These are phyloP conservation scores for Ernsta delagoae DNA, from an alignment of 2,888 invertebrate genomes.

Conservation along the genomic window DNA sequence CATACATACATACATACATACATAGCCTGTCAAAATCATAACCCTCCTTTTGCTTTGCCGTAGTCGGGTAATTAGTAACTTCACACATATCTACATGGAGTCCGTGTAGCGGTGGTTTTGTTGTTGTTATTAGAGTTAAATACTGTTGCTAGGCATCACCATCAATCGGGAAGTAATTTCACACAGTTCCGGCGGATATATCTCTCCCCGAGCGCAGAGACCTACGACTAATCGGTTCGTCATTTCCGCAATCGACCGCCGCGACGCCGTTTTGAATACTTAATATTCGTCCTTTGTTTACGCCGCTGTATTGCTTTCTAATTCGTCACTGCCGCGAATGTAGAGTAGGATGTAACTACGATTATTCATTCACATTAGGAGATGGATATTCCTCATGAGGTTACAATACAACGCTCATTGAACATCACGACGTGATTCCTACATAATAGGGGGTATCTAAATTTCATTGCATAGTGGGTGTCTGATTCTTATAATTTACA, in stretches of 20 bases:
- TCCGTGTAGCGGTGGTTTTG: not conserved
- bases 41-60: no score
- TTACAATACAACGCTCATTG: no score
- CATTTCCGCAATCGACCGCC: constrained; percentile 79
- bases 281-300: constrained; percentile 64
- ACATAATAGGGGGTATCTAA: no score
- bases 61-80: no score
- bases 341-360: constrained; percentile 24
- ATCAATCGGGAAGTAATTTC: constrained; percentile 74
- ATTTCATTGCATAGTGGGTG: no score
- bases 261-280: constrained; percentile 68
- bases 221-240: constrained; percentile 80
- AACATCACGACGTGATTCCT: not conserved
- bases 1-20: no score
- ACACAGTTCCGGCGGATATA: constrained; percentile 76
- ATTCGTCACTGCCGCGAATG: constrained; percentile 36
- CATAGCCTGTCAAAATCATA: no score
- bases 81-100: not conserved
- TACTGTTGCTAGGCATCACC: constrained; percentile 60
- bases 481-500: no score
- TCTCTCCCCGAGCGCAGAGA: constrained; percentile 64
- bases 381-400: not conserved
- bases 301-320: constrained; percentile 39
- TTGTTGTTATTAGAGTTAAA: constrained; percentile 46
- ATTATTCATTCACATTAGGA: not conserved